Evolutionary conservation across 2,888 invertebrate species (phyloP), one percentile per base, ranked within the genome.

Genomic region (Clistopyga incitator): DNA sequence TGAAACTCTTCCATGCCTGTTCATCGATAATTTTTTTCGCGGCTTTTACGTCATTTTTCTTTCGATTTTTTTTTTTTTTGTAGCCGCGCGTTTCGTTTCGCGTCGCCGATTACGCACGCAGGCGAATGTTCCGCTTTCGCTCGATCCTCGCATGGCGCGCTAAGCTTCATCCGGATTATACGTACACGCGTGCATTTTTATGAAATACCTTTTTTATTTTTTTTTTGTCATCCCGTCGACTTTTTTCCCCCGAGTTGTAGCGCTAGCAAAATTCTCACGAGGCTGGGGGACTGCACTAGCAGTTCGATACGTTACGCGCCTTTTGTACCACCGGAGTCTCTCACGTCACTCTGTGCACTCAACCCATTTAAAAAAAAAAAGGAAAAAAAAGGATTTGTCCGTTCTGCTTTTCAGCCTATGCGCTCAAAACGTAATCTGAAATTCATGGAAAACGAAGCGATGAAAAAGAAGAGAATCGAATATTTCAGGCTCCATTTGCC

Each of bases 81-180:
- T n/a, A n/a, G 20, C 42, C 52, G 61, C 61, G 61, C 70, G n/a
- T 42, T 68, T 47, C 70, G 75, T 65, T 72, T 56, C 79, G 54
- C 80, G 29, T 64, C 80, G 64, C 23, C 50, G 80, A 74, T 84
- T 84, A 42, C 13, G 68, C 34, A 70, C 59, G 68, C 72, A 42
- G 67, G 52, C 29, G 70, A 54, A 76, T 52, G 78, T 56, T 47
- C 52, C 81, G 50, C 80, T 67, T 54, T 65, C 78, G 74, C 82
- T 82, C 86, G 72, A 88, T 87, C 88, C 89, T 89, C 89, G 84
- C 87, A 87, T 87, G 81, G 18, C 72, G 87, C 89, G 89, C 88
- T 91, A 91, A 92, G 91, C 91, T 89, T 92, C 87, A 92, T 91
- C 92, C 91, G 92, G 92, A 91, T 92, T 92, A 92, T 87, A 90